Base-by-base conservation (phyloP, 2,113 vertebrate species). In the Proteles cristata region DNA sequence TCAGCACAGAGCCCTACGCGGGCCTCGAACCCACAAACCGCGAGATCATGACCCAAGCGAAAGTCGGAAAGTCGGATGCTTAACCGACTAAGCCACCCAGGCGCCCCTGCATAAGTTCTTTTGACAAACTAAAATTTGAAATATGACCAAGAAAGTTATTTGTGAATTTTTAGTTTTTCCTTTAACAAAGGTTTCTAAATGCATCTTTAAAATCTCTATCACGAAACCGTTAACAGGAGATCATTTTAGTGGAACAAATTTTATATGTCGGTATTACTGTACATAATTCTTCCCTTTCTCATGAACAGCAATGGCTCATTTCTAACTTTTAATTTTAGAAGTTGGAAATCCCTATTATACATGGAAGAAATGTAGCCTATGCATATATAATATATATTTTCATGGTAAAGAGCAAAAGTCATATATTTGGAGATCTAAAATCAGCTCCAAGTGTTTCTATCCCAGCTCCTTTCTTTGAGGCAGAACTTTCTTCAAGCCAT, bases 81-180 rank as follows among this genome's bases (percentile, higher is more conserved):
- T n/a, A n/a, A n/a, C n/a, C n/a, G n/a, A n/a, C n/a, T n/a, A n/a
- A n/a, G n/a, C n/a, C n/a, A n/a, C n/a, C n/a, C n/a, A n/a, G n/a
- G n/a, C n/a, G n/a, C n/a, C n/a, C n/a, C 89, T 96, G 87, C 98
- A 76, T 95, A 96, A 55, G 23, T 85, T 96, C 21, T 95, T 87
- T 91, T 86, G 88, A 96, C 21, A 86, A 90, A 95, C 25, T 8
- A 3, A 73, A 86, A 95, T 63, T 97, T 97, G 88, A 96, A 96
- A 93, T 92, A 17, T 53, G 53, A 31, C 85, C 88, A 95, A 95
- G 68, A 94, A 79, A 17, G 31, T 96, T 88, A 91, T 79, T 81
- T 96, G 65, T 39, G 15, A 88, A 74, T 33, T 79, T 87, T 90
- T 39, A n/a, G 4, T 69, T 69, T 93, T 58, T 35, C 28, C 4